Conservation (phyloP, 2,113 vertebrate genomes). For the Ciconia stormi region DNA sequence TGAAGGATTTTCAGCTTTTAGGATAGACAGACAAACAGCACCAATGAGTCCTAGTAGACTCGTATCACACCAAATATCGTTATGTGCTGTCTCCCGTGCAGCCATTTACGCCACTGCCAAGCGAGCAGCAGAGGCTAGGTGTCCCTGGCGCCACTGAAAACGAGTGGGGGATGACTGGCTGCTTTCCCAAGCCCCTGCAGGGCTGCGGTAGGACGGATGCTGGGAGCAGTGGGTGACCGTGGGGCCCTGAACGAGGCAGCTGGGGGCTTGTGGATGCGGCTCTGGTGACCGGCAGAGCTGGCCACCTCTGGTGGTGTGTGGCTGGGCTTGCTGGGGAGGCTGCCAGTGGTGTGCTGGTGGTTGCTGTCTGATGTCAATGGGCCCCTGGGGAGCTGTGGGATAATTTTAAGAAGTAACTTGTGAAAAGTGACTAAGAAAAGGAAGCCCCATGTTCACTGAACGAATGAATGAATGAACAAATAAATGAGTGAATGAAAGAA, state of each 20-base stretch:
- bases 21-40: background rate
- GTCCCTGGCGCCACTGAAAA: background rate
- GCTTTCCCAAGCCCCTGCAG: accelerated
- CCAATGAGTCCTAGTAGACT: background rate
- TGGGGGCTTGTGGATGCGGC: accelerated
- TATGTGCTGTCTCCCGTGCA: background rate
- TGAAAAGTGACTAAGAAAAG: background rate
- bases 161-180: accelerated
- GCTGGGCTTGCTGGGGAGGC: background rate
- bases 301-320: accelerated
- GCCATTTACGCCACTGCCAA: background rate
- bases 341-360: background rate
- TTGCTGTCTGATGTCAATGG: accelerated
- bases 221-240: background rate
- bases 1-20: background rate
- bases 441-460: background rate
- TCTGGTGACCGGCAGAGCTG: background rate
- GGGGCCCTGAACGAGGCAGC: background rate
- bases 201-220: background rate
- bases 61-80: accelerated
- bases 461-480: background rate
- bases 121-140: background rate
- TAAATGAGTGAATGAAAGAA: background rate
- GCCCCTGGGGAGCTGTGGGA: background rate
- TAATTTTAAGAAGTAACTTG: background rate